Evolutionary conservation across 2,113 vertebrate genomes (phyloP).

Genomic region (Amblyopsis rosae): DNA sequence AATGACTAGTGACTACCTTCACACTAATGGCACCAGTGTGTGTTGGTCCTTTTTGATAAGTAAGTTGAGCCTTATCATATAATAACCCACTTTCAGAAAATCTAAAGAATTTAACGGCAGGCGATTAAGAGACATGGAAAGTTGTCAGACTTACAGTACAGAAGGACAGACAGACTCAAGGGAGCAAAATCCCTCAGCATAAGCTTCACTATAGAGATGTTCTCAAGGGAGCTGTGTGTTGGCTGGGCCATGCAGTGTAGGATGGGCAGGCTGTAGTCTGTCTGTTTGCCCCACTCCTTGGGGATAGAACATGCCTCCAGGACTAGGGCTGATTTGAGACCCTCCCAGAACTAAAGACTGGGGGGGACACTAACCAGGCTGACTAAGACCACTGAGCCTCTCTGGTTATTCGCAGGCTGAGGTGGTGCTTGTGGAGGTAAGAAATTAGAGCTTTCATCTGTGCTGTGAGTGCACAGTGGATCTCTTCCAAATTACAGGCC

Average conservation of each 20-base stretch:
- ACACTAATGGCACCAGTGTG: not conserved
- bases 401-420: conserved; percentile 56
- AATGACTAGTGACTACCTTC: not conserved
- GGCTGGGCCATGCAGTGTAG: conserved; percentile 56
- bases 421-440: conserved; percentile 44
- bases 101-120: conserved; percentile 31
- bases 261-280: conserved; percentile 52
- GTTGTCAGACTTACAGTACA: conserved; percentile 59
- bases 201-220: conserved; percentile 60
- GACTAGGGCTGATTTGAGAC: conserved; percentile 69
- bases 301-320: conserved; percentile 71
- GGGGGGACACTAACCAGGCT: conserved; percentile 58
- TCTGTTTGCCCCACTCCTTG: conserved; percentile 65
- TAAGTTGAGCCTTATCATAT: conserved; percentile 15
- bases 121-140: conserved; percentile 46
- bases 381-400: conserved; percentile 61
- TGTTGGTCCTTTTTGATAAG: conserved; percentile 17
- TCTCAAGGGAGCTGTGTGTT: conserved; percentile 68
- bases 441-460: conserved; percentile 65
- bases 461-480: conserved; percentile 61
- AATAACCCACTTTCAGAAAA: conserved; percentile 12
- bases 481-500: conserved; percentile 74
- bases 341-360: conserved; percentile 64
- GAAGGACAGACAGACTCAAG: conserved; percentile 35
- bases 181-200: conserved; percentile 50